Percentiles rank a stretch among this genome's conserved stretches.
Conservation (phyloP, 2,888 invertebrate species). For the Thyatira batis region DNA sequence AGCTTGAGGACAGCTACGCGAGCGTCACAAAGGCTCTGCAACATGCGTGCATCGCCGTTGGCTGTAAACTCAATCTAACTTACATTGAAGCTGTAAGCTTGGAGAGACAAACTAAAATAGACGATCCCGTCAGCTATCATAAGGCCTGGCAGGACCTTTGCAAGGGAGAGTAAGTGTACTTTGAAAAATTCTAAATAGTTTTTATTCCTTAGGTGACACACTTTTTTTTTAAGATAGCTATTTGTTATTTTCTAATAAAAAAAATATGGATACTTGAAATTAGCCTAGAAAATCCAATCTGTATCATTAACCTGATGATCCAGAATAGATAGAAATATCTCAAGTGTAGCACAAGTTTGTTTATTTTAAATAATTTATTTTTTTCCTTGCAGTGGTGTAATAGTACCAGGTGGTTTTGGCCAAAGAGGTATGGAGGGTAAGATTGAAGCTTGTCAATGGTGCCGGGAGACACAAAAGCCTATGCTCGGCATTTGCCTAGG, state of each 20-base stretch:
- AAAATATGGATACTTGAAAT: no score
- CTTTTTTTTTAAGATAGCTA: no score
- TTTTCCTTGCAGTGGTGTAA: constrained; percentile 87
- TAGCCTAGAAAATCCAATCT: no score
- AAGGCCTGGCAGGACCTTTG: constrained; percentile 97
- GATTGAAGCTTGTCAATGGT: constrained; percentile 96
- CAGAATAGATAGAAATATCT: no score
- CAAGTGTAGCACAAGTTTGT: no score
- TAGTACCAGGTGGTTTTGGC: constrained; percentile 99
- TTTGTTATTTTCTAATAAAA: no score
- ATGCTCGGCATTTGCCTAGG: constrained; percentile 99
- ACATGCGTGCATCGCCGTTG: constrained; percentile 94
- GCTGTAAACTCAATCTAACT: constrained; percentile 92
- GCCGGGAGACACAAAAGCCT: constrained; percentile 93
- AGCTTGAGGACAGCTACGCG: constrained; percentile 97
- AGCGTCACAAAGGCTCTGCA: constrained; percentile 97
- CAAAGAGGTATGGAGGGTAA: constrained; percentile 97
- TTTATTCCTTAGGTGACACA: no score
- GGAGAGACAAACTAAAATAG: constrained; percentile 87
- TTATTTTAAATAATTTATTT: neutral
- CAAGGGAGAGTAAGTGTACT: constrained; percentile 87
- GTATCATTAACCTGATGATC: no score
- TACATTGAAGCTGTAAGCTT: constrained; percentile 96
- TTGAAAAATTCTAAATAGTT: neutral
- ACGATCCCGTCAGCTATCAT: constrained; percentile 92